Evolutionary conservation across 2,888 invertebrate genomes (phyloP).

Genomic region (Leucophora obtusa): DNA sequence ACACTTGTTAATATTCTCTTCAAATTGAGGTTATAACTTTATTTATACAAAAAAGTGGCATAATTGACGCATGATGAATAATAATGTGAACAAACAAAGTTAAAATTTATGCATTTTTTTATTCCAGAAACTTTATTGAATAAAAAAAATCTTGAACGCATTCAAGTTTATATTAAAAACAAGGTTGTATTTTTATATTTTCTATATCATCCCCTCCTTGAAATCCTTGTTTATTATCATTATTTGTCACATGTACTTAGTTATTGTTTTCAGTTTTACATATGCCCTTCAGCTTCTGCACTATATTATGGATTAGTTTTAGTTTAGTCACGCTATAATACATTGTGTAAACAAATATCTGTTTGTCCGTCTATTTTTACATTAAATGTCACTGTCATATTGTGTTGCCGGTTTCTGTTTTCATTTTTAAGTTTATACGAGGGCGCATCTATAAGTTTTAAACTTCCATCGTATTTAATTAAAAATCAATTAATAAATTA

Average conservation of each 20-base stretch:
- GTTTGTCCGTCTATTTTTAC: background rate
- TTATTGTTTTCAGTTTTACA: background rate
- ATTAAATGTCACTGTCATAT: background rate
- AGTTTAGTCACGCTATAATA: slow-evolving; percentile 11
- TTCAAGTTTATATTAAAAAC: background rate
- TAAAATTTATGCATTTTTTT: background rate
- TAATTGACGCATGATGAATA: too few species aligned
- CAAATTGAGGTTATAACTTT: slow-evolving; percentile 27
- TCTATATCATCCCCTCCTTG: background rate
- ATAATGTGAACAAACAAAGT: background rate
- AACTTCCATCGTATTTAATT: too few species aligned
- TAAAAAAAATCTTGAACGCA: background rate
- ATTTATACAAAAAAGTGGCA: background rate
- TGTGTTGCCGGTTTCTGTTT: background rate
- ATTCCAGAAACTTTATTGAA: background rate
- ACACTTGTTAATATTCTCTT: background rate
- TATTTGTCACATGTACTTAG: background rate
- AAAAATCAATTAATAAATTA: too few species aligned
- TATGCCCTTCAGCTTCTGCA: background rate
- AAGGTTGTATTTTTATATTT: background rate
- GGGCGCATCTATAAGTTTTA: too few species aligned
- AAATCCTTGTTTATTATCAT: background rate
- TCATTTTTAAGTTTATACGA: background rate
- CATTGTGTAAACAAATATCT: slow-evolving; percentile 4
- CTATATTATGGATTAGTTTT: background rate